Conservation (phyloP, 2,888 invertebrate genomes). For the Glyphotaelius pellucidus region DNA sequence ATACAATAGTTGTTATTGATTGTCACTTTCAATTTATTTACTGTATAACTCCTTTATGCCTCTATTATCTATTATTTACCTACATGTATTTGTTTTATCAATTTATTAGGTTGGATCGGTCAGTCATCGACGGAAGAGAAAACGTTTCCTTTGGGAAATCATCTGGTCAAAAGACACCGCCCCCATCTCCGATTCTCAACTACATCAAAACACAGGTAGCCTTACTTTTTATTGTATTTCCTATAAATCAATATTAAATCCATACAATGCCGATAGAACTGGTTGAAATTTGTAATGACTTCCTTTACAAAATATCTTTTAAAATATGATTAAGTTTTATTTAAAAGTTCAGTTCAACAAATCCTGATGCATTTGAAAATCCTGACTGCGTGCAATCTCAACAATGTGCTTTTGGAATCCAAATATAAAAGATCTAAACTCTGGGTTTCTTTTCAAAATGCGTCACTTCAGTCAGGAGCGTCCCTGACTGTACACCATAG, state of each 20-base stretch:
- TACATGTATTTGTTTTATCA: background rate
- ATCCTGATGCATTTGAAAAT: no score
- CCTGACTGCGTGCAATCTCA: no score
- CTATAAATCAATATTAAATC: background rate
- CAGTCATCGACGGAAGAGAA: slow-evolving; percentile 61
- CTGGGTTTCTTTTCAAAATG: no score
- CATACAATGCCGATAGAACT: background rate
- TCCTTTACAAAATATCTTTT: background rate
- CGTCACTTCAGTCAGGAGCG: no score
- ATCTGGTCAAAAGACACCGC: slow-evolving; percentile 70
- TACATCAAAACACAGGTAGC: slow-evolving; percentile 85
- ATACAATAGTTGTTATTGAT: background rate
- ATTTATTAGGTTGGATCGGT: slow-evolving; percentile 60
- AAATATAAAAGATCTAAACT: no score
- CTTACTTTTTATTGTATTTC: background rate
- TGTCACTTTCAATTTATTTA: background rate
- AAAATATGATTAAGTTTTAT: background rate
- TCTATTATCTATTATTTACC: background rate
- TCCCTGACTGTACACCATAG: no score
- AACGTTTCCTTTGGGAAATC: slow-evolving; percentile 68
- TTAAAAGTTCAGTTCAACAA: no score
- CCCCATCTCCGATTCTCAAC: slow-evolving; percentile 84
- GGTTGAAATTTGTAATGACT: background rate
- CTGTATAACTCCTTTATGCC: background rate
- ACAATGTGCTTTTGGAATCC: no score